These are phyloP conservation scores for Diceros bicornis DNA, from an alignment of 2,797 vertebrate species.

Conservation along the genomic window DNA sequence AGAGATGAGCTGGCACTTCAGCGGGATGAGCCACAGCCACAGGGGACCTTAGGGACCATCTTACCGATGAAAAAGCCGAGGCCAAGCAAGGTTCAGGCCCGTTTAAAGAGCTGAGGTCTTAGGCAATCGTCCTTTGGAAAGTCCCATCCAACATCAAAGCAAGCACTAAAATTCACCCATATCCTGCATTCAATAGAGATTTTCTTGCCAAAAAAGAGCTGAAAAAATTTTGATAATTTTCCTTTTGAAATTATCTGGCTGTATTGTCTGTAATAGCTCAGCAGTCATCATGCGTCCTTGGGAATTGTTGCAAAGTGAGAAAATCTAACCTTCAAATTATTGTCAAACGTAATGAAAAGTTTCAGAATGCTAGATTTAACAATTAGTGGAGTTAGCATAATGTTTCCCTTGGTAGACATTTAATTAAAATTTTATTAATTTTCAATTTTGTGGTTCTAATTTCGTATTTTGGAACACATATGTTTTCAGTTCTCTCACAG, in stretches of 20 bases:
- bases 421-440: background rate
- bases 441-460: background rate
- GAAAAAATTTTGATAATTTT: background rate
- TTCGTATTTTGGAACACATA: background rate
- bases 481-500: background rate
- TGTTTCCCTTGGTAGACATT: background rate
- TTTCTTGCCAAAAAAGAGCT: slow-evolving; percentile 25
- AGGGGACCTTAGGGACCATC: background rate
- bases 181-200: background rate
- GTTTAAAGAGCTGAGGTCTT: background rate
- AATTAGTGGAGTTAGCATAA: background rate
- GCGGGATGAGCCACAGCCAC: no score
- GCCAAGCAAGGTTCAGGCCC: background rate
- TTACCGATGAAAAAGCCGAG: background rate
- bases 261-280: background rate
- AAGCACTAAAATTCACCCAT: background rate
- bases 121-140: background rate
- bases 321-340: background rate
- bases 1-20: background rate
- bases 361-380: background rate
- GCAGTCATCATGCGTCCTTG: background rate
- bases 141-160: background rate
- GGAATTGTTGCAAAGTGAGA: background rate
- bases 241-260: background rate
- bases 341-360: background rate